Conservation (phyloP, 1,140 invertebrate species). For the Goniozus legneri region DNA sequence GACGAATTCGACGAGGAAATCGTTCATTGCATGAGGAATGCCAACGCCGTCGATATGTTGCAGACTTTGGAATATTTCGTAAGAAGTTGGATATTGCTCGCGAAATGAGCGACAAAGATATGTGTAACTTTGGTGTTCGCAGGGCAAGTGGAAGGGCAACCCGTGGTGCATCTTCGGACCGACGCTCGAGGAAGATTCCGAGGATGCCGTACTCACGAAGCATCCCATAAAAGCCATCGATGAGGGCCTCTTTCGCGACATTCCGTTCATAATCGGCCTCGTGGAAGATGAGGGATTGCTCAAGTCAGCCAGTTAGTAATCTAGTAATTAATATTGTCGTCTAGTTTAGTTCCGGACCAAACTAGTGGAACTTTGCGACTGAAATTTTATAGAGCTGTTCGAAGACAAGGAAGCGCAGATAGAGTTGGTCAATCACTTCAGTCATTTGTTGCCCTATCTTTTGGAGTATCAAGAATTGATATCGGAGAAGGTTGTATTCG, state of each 20-base stretch:
- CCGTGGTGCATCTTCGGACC: slow-evolving; percentile 29
- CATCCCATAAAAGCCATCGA: slow-evolving; percentile 27
- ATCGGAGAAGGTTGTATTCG: slow-evolving; percentile 14
- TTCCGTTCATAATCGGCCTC: slow-evolving; percentile 41
- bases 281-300: slow-evolving; percentile 36
- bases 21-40: slow-evolving; percentile 29
- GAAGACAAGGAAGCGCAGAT: neutral
- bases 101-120: neutral
- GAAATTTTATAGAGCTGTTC: slow-evolving; percentile 5
- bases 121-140: neutral
- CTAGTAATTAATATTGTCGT: slow-evolving; percentile 7
- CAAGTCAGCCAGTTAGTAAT: slow-evolving; percentile 26
- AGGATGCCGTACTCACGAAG: slow-evolving; percentile 36
- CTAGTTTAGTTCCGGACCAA: no score
- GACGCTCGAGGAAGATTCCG: slow-evolving; percentile 34
- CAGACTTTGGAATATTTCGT: neutral
- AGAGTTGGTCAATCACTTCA: slow-evolving; percentile 14
- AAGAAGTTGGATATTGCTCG: neutral
- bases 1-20: slow-evolving; percentile 21
- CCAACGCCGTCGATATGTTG: neutral
- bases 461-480: slow-evolving; percentile 8
- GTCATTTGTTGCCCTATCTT: neutral
- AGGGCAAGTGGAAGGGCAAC: slow-evolving; percentile 16
- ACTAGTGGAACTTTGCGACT: neutral
- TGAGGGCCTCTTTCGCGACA: slow-evolving; percentile 32